Percentiles rank a stretch among this genome's conserved stretches.
phyloP scores from a whole-genome alignment of 2,888 invertebrate species.

The Eilema caniola region DNA sequence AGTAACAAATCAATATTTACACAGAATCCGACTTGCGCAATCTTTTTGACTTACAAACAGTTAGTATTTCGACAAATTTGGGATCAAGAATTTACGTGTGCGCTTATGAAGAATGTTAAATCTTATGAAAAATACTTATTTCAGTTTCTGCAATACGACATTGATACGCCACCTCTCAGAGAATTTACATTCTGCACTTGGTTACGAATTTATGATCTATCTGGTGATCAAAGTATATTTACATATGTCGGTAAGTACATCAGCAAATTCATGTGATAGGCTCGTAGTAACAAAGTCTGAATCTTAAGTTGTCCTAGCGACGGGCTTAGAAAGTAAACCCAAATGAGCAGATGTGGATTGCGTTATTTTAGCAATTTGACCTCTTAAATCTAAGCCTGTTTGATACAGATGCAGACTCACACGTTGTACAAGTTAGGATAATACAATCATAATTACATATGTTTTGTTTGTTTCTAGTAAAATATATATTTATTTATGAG shows the following conservation, averaged over 20 bases:
- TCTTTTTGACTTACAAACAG: neutral
- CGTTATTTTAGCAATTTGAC: slow-evolving; percentile 63
- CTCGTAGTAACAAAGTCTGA: neutral
- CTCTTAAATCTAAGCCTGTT: slow-evolving; percentile 63
- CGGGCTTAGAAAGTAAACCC: slow-evolving; percentile 41
- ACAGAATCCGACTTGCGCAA: neutral
- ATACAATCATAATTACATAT: neutral
- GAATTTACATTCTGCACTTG: slow-evolving; percentile 94
- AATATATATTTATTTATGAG: neutral
- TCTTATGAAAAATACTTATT: slow-evolving; percentile 47
- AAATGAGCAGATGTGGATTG: slow-evolving; percentile 64
- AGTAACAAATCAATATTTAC: neutral
- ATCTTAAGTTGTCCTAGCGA: slow-evolving; percentile 25
- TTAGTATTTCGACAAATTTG: neutral
- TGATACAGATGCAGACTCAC: slow-evolving; percentile 49
- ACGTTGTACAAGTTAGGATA: slow-evolving; percentile 53
- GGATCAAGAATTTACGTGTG: neutral
- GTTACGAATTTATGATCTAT: slow-evolving; percentile 89
- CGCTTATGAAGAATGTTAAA: neutral
- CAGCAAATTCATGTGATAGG: neutral
- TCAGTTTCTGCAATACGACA: slow-evolving; percentile 89
- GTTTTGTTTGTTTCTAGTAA: neutral
- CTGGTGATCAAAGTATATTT: slow-evolving; percentile 73
- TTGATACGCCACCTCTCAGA: slow-evolving; percentile 90
- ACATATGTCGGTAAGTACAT: slow-evolving; percentile 74